A percentile compares a stretch with the other conserved stretches of the same genome.
These are phyloP conservation scores for Vollenhovia emeryi DNA, from an alignment of 1,140 invertebrate genomes.

Conservation along the genomic window DNA sequence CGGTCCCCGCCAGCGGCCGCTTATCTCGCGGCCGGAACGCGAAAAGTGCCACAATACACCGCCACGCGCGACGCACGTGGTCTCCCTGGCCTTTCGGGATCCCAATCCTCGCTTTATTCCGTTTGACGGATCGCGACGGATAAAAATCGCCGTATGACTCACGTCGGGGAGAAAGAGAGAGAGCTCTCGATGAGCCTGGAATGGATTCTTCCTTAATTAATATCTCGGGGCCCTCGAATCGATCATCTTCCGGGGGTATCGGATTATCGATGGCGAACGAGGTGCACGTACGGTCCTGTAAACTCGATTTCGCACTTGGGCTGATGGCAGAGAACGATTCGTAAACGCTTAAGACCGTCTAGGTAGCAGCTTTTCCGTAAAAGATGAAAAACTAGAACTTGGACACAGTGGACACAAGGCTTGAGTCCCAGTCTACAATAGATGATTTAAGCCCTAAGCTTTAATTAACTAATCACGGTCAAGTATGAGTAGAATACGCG, in stretches of 20 bases:
- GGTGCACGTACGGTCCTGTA: background rate
- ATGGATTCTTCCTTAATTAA: slow-evolving; percentile 4
- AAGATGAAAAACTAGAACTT: too few relatives aligned
- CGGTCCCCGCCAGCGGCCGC: background rate
- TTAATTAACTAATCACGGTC: too few relatives aligned
- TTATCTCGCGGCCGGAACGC: slow-evolving; percentile 27
- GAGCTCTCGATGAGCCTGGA: background rate
- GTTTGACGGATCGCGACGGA: background rate
- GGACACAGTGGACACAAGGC: too few relatives aligned
- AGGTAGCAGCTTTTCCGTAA: too few relatives aligned
- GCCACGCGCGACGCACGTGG: background rate
- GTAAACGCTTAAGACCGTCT: too few relatives aligned
- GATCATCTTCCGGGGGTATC: background rate
- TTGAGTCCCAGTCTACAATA: too few relatives aligned
- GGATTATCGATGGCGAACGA: slow-evolving; percentile 6
- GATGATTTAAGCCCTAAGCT: too few relatives aligned
- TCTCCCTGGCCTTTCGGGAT: background rate
- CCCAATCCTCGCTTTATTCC: background rate
- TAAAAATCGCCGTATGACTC: background rate
- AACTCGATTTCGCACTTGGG: background rate
- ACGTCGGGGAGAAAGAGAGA: background rate
- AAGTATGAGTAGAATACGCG: too few relatives aligned
- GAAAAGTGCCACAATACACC: background rate
- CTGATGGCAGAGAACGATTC: too few relatives aligned
- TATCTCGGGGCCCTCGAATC: background rate